These are phyloP conservation scores for Cataglyphis cursor DNA, from an alignment of 2,888 invertebrate species.

Conservation along the genomic window DNA sequence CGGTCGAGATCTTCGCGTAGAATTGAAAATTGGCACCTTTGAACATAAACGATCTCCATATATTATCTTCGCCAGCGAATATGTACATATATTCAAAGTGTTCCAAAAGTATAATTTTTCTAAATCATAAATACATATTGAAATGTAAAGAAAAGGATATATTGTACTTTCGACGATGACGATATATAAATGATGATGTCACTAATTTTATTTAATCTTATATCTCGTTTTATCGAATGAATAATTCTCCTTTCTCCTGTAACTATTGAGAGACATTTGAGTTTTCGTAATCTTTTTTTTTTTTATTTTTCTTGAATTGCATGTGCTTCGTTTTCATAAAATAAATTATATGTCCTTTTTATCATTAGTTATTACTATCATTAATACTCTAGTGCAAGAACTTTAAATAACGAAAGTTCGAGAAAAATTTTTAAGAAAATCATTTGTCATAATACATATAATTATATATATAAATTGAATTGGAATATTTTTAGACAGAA, in stretches of 20 bases:
- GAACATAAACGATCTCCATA: slow-evolving; percentile 16
- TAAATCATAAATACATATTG: not conserved
- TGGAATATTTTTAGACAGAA: not conserved
- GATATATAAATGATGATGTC: not conserved
- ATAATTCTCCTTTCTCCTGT: not conserved
- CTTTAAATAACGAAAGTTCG: slow-evolving; percentile 19
- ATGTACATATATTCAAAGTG: not conserved
- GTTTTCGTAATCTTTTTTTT: not conserved
- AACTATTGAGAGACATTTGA: slow-evolving; percentile 16
- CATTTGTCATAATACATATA: slow-evolving; percentile 1
- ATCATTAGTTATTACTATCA: not conserved
- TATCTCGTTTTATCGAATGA: not conserved
- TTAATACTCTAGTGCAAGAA: not conserved
- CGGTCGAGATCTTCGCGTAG: slow-evolving; percentile 61
- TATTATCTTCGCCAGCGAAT: not conserved
- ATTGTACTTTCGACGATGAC: not conserved
- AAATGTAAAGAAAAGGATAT: not conserved
- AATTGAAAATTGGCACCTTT: slow-evolving; percentile 39
- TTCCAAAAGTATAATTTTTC: not conserved
- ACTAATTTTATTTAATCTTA: slow-evolving; percentile 23
- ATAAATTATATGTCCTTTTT: slow-evolving; percentile 28
- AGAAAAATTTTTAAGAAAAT: slow-evolving; percentile 29
- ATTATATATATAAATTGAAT: not conserved
- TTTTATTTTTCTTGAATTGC: not conserved
- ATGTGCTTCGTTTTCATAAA: not conserved